These are phyloP conservation scores for Allolobophora icterica DNA, from an alignment of 2,888 invertebrate genomes.

Conservation along the genomic window DNA sequence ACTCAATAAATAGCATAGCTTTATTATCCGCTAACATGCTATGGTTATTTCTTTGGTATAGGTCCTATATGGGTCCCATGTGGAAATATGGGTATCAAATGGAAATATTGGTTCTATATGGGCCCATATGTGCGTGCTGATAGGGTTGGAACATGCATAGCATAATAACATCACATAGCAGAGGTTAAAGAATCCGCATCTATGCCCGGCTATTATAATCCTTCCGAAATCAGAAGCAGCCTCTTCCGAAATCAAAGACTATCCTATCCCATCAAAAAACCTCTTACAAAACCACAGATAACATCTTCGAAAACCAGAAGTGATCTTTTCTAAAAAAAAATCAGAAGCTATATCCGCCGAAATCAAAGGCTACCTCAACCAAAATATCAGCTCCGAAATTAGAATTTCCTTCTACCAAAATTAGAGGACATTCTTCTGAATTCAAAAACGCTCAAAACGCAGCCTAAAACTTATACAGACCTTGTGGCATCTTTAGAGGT, in stretches of 20 bases:
- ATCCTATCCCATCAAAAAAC: neutral
- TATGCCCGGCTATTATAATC: neutral
- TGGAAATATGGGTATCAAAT: too few relatives aligned
- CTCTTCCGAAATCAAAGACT: neutral
- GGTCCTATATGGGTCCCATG: too few relatives aligned
- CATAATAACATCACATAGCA: neutral
- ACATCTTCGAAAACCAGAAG: neutral
- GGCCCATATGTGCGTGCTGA: too few relatives aligned
- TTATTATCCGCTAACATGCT: too few relatives aligned
- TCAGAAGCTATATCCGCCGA: neutral
- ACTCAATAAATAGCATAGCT: too few relatives aligned
- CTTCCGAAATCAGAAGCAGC: neutral
- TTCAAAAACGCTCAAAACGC: too few relatives aligned
- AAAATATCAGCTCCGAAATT: neutral
- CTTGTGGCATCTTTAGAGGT: neutral
- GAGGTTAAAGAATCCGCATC: neutral
- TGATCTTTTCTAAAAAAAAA: too few relatives aligned
- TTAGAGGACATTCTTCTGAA: neutral
- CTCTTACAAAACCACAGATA: neutral
- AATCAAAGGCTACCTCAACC: neutral
- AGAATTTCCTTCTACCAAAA: neutral
- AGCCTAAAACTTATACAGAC: neutral
- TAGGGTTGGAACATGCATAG: neutral
- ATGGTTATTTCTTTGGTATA: too few relatives aligned
- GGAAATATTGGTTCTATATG: too few relatives aligned